Conservation (phyloP, 2,888 invertebrate species). For the Vanessa cardui region DNA sequence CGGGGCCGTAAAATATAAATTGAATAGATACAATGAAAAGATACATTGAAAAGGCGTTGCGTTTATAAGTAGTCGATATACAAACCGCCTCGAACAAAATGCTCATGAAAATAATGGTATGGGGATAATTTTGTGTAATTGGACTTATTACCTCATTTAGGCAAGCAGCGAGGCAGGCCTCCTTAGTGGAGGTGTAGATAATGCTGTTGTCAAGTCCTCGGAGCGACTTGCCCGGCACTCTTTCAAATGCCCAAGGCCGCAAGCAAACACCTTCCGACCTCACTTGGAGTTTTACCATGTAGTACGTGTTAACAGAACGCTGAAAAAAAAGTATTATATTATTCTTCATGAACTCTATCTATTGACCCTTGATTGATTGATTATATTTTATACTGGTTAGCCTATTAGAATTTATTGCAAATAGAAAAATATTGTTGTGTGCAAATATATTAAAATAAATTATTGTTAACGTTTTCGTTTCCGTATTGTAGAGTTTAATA, state of each 20-base stretch:
- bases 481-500: not conserved
- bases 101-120: constrained; percentile 48
- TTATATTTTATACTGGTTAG: too few species aligned
- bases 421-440: too few species aligned
- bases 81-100: constrained; percentile 47
- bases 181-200: constrained; percentile 96
- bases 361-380: too few species aligned
- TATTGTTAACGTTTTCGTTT: not conserved
- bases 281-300: constrained; percentile 96
- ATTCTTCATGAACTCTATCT: not conserved
- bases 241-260: constrained; percentile 96
- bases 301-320: constrained; percentile 94
- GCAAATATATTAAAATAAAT: not conserved
- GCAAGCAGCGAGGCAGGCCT: constrained; percentile 96
- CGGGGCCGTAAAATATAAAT: constrained; percentile 73
- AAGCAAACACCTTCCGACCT: constrained; percentile 95
- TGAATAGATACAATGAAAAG: constrained; percentile 73
- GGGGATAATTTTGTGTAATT: constrained; percentile 43
- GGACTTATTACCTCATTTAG: constrained; percentile 88
- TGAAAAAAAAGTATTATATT: constrained; percentile 53
- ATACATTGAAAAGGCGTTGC: constrained; percentile 54
- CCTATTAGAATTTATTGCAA: too few species aligned
- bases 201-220: constrained; percentile 95
- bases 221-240: constrained; percentile 96
- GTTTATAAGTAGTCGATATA: constrained; percentile 50